Evolutionary conservation across 2,797 vertebrate genomes (phyloP), one percentile per base, ranked within the genome.

Genomic region (Microhierax caerulescens): DNA sequence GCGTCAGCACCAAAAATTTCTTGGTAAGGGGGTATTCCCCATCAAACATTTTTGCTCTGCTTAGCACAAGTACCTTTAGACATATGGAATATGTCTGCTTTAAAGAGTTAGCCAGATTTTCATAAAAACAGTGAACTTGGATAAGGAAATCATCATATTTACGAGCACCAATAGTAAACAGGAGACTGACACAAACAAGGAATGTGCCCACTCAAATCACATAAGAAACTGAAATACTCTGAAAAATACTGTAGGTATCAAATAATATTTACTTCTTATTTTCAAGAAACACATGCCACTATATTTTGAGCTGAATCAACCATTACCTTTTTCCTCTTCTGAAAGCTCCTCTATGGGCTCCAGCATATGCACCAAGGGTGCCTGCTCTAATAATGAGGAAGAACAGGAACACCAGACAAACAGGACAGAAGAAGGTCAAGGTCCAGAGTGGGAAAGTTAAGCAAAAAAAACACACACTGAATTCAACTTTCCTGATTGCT

Each of bases 271-370:
- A 45, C n/a, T 73, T 75, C 92, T 78, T 54, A 36, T 77, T 91
- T 85, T 81, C 70, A 72, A 80, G 69, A 59, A 39, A 89, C 28
- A 28, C 85, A 69, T 69, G 72, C 70, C 74, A 63, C 53, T 90
- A 45, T 50, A 87, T 67, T 45, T 77, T 77, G 81, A 88, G 78
- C 36, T 36, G 70, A 94, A 90, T 63, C 85, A 92, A 77, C 70
- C 30, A 68, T 98, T 98, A 98, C 98, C 98, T 98, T 98, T 98
- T 93, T 98, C 98, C 94, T 98, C 98, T 96, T 98, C 98, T 97
- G 98, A 98, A 97, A 98, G 98, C 91, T 98, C 98, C 97, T 98
- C 98, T 98, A 98, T 98, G 67, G 98, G 98, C 79, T 98, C 98
- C 97, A 98, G 97, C 90, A 98, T 81, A 89, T 97, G 97, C 64